Evolutionary conservation across 2,797 vertebrate genomes (phyloP).

Genomic region (Luscinia megarhynchos): DNA sequence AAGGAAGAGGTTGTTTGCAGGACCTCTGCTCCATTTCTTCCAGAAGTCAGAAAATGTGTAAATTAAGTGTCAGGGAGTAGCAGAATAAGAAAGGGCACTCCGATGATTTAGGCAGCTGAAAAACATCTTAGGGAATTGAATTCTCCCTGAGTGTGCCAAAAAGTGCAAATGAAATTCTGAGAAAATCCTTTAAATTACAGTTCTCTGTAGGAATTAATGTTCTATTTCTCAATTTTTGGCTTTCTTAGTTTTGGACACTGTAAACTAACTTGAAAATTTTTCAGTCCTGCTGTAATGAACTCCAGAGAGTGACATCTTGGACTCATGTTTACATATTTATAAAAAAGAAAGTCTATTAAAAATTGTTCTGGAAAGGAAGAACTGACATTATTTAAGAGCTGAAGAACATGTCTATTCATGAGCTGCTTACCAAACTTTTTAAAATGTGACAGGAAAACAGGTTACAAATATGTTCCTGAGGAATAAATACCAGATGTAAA

Average conservation of each 20-base stretch:
- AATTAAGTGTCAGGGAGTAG: conserved; percentile 26
- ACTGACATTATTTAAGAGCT: not conserved
- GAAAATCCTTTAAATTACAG: conserved; percentile 10
- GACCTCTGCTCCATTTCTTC: conserved; percentile 27
- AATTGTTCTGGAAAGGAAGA: not conserved
- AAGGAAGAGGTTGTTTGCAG: conserved; percentile 20
- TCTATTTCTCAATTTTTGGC: not conserved
- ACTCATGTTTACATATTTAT: not conserved
- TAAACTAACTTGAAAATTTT: not conserved
- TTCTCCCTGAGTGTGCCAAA: not conserved
- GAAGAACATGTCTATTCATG: not conserved
- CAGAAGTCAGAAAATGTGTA: conserved; percentile 16
- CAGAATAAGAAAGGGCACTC: conserved; percentile 2
- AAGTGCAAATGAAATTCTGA: conserved; percentile 1
- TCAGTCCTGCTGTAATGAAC: not conserved
- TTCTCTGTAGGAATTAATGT: not conserved
- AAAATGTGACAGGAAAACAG: not conserved
- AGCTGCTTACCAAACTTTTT: not conserved
- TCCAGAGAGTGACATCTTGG: not conserved
- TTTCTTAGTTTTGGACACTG: not conserved
- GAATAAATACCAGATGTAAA: not conserved
- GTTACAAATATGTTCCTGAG: not conserved
- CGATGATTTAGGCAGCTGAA: conserved; percentile 31
- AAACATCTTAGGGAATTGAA: not conserved
- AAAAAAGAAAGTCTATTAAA: not conserved